These are phyloP conservation scores for Rotaria socialis DNA, from an alignment of 2,888 invertebrate genomes.

Conservation along the genomic window DNA sequence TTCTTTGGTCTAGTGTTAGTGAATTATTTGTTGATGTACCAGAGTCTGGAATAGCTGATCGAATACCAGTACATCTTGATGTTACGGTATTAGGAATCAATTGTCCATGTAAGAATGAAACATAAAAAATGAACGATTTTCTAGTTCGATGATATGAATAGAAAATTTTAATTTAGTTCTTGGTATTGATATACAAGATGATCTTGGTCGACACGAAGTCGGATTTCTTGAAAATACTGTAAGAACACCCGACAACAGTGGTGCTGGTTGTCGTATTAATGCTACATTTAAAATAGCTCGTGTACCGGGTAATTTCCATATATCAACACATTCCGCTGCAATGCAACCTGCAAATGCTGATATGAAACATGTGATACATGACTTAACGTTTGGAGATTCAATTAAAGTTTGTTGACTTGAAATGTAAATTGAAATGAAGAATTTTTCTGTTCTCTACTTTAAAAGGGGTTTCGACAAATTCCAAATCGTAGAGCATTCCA, in stretches of 20 bases:
- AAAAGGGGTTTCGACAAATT: neutral
- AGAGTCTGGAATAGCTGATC: conserved; percentile 58
- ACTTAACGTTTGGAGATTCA: conserved; percentile 60
- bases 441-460: conserved; percentile 43
- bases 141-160: neutral
- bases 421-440: neutral
- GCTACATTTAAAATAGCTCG: conserved; percentile 59
- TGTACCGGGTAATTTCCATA: conserved; percentile 66
- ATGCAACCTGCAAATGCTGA: conserved; percentile 62
- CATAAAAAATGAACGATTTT: neutral
- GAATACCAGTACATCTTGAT: conserved; percentile 63
- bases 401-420: conserved; percentile 46
- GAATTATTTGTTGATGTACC: conserved; percentile 65
- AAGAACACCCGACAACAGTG: conserved; percentile 59
- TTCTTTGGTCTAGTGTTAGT: conserved; percentile 58
- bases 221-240: conserved; percentile 64
- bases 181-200: conserved; percentile 65
- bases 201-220: conserved; percentile 65
- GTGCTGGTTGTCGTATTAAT: conserved; percentile 63
- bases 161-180: conserved; percentile 55
- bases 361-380: conserved; percentile 64
- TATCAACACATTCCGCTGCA: conserved; percentile 64
- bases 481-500: conserved; percentile 42
- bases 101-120: conserved; percentile 63
- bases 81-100: conserved; percentile 61